Conservation (phyloP, 1,140 invertebrate species). For the Prorops nasuta region DNA sequence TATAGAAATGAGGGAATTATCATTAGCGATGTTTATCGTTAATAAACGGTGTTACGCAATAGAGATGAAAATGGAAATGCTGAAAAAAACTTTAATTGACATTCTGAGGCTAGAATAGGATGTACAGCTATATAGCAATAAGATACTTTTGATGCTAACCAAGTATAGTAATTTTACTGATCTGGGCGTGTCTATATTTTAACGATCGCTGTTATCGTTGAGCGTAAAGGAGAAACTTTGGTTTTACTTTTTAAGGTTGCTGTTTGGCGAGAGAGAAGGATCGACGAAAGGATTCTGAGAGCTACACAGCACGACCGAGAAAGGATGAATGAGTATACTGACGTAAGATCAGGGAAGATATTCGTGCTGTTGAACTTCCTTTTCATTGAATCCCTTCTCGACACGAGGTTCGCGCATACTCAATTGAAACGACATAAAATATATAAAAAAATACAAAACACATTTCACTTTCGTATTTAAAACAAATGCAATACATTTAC, state of each 20-base stretch:
- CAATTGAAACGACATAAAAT: too few relatives aligned
- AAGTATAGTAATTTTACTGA: conserved; percentile 13
- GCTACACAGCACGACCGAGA: conserved; percentile 17
- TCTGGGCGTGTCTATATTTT: conserved; percentile 18
- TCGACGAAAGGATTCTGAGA: conserved; percentile 26
- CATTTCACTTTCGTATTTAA: neutral
- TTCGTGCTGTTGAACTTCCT: conserved; percentile 11
- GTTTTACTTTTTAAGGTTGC: conserved; percentile 36
- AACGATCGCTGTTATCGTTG: conserved; percentile 9
- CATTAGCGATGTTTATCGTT: neutral
- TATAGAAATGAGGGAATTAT: too few relatives aligned
- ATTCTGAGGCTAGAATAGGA: too few relatives aligned
- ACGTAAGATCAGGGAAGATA: conserved; percentile 18
- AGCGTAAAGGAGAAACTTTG: conserved; percentile 25
- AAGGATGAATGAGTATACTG: conserved; percentile 30
- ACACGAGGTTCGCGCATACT: neutral
- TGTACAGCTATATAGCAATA: too few relatives aligned
- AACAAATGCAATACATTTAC: neutral
- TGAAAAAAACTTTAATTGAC: too few relatives aligned
- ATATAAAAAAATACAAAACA: neutral
- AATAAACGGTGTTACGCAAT: too few relatives aligned
- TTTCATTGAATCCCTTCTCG: conserved; percentile 18
- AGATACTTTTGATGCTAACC: too few relatives aligned
- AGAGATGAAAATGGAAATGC: too few relatives aligned
- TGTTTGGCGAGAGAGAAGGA: conserved; percentile 17